Evolutionary conservation across 2,888 invertebrate species (phyloP), one percentile per base, ranked within the genome.

Genomic region (Lomographa bimaculata): DNA sequence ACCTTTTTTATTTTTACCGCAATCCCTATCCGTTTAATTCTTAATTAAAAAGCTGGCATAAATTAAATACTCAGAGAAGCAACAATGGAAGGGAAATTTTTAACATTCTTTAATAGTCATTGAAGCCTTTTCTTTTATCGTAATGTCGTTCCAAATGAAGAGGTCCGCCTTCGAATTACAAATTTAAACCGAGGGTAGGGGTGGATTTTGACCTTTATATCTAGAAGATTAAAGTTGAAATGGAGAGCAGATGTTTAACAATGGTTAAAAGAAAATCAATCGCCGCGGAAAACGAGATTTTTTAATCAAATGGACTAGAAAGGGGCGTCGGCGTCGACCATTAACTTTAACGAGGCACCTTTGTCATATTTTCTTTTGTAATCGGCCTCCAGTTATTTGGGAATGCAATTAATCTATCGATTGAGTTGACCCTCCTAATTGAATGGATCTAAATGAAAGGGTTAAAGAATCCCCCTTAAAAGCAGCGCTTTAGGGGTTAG

Each of bases 321-420:
- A 77, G 72, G 68, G 65, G 66, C 63, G 72, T 68, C 70, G 70
- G 73, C 75, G 73, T 76, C 77, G 76, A 55, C 79, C 79, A 79
- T 85, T 85, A 77, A 66, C 61, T 72, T 75, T 83, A 85, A 82
- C 76, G 84, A 83, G 76, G 57, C 60, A 77, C 74, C 80, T 80
- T 82, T 83, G 80, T 85, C 82, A 85, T 84, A 81, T 82, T 83
- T 76, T 75, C 80, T 80, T 83, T 82, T 73, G 71, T 74, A 71
- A 69, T 61, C 60, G 66, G 50, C 51, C 60, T 54, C 44, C 53
- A 58, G 62, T 72, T 63, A 78, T 75, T 75, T 65, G 51, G 62
- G 53, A 60, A 62, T 68, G 69, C 71, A 75, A 80, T 80, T 79
- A 79, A 76, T 72, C 64, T 61, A 57, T 52, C 46, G 47, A 51